Evolutionary conservation across 2,888 invertebrate species (phyloP).

Genomic region (Troides helena): DNA sequence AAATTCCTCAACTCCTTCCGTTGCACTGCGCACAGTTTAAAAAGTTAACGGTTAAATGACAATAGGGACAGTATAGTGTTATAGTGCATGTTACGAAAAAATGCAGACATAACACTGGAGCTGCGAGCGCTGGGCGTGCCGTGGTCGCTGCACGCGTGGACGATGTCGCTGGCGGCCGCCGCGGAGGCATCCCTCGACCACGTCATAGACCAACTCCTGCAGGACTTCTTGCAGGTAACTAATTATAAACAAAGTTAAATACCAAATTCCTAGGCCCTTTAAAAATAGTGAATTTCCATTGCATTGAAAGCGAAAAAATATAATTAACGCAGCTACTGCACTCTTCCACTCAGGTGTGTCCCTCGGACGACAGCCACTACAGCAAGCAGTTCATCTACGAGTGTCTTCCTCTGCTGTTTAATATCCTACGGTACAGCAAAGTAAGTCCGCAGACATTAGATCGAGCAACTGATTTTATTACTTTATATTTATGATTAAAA

Average conservation of each 20-base stretch:
- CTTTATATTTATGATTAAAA: no score
- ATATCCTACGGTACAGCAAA: conserved; percentile 94
- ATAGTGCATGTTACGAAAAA: no score
- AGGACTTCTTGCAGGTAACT: conserved; percentile 89
- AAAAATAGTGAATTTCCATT: no score
- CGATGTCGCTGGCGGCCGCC: conserved; percentile 91
- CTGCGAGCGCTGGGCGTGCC: conserved; percentile 91
- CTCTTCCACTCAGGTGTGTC: conserved; percentile 82
- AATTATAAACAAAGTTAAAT: not conserved
- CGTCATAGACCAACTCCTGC: conserved; percentile 92
- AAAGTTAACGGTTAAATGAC: no score
- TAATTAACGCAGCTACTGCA: no score
- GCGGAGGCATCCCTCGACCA: conserved; percentile 91
- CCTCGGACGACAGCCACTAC: conserved; percentile 87
- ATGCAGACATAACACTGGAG: conserved; percentile 91
- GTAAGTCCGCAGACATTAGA: conserved; percentile 61
- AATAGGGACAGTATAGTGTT: no score
- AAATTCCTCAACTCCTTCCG: no score
- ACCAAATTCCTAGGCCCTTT: no score
- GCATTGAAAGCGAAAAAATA: no score
- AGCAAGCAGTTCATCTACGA: conserved; percentile 94
- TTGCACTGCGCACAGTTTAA: no score
- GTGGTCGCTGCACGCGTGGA: conserved; percentile 97
- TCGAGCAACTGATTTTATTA: no score
- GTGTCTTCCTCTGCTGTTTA: conserved; percentile 92